phyloP scores from a whole-genome alignment of 2,888 invertebrate genomes.

The Xestia sexstrigata region DNA sequence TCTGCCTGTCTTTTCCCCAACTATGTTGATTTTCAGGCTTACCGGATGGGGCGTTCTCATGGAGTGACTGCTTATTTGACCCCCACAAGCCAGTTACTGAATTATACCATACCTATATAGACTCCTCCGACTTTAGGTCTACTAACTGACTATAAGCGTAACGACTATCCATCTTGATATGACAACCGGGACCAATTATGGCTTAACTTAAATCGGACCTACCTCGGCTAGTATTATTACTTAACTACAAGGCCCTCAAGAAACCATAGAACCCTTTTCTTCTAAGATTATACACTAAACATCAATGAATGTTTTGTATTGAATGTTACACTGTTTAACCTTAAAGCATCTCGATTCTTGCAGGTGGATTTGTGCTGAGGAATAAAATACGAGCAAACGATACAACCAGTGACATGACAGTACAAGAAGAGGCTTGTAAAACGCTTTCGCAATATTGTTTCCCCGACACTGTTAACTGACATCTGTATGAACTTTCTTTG shows the following conservation, averaged over 20 bases:
- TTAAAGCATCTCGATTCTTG: background rate
- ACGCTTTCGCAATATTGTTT: slow-evolving; percentile 57
- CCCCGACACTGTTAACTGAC: slow-evolving; percentile 31
- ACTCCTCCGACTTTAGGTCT: too few species aligned
- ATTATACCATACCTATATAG: too few species aligned
- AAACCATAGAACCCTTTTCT: background rate
- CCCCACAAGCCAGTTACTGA: too few species aligned
- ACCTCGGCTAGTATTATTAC: background rate
- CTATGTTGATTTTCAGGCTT: background rate
- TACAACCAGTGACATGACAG: slow-evolving; percentile 34
- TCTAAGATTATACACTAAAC: background rate
- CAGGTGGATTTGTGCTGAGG: background rate
- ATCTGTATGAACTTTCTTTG: slow-evolving; percentile 41
- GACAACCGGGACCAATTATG: background rate
- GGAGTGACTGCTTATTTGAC: too few species aligned
- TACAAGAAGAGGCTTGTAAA: slow-evolving; percentile 61
- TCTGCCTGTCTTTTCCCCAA: background rate
- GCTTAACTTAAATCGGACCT: background rate
- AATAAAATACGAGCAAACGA: slow-evolving; percentile 18
- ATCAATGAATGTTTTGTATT: background rate
- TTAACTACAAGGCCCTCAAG: background rate
- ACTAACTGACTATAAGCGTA: too few species aligned
- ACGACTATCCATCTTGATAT: background rate
- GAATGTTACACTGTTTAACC: background rate
- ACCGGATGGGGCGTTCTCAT: background rate